A percentile compares a stretch with the other conserved stretches of the same genome.
Conservation (phyloP, 2,888 invertebrate species). For the Cancer borealis region DNA sequence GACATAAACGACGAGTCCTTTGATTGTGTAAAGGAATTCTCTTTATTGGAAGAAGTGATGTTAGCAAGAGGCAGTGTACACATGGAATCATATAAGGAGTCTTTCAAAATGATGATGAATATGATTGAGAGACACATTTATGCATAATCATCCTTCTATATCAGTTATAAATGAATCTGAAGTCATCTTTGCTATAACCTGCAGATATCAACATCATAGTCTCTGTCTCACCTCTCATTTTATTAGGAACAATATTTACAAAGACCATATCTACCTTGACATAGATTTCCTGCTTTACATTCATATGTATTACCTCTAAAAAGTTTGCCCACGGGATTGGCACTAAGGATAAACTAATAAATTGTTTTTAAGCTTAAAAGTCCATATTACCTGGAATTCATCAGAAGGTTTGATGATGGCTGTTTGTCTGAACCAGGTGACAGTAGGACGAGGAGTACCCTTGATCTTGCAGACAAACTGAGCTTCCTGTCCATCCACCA, state of each 20-base stretch:
- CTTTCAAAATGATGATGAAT: too few relatives aligned
- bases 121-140: too few relatives aligned
- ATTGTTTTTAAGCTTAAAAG: neutral
- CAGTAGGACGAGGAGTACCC: constrained; percentile 95
- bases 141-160: too few relatives aligned
- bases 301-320: neutral
- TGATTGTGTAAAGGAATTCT: too few relatives aligned
- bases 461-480: constrained; percentile 98
- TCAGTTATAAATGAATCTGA: too few relatives aligned
- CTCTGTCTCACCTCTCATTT: neutral
- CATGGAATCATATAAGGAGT: too few relatives aligned
- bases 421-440: constrained; percentile 98
- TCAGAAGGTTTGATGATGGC: constrained; percentile 93
- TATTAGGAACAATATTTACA: neutral
- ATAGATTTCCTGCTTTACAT: neutral
- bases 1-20: too few relatives aligned
- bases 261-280: neutral
- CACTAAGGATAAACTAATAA: neutral
- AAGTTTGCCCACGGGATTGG: neutral
- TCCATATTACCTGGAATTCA: constrained; percentile 86
- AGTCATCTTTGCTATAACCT: neutral
- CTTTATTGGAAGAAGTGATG: too few relatives aligned
- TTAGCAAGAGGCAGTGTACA: too few relatives aligned
- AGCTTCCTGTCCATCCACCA: constrained; percentile 94
- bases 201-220: neutral